These are phyloP conservation scores for Drosophila funebris DNA, from an alignment of 1,140 invertebrate genomes.

Conservation along the genomic window DNA sequence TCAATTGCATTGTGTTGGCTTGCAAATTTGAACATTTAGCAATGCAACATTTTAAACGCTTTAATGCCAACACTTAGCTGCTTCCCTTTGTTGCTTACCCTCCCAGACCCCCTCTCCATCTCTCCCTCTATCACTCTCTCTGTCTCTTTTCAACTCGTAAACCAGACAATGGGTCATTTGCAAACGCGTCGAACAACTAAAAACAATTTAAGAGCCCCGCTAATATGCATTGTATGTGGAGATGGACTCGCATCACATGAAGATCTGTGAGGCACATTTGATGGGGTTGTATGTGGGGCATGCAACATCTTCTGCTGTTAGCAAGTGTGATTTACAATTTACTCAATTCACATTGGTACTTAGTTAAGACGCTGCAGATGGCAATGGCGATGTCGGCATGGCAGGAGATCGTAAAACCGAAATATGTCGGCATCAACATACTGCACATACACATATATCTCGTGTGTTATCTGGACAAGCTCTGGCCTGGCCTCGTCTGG, in stretches of 20 bases:
- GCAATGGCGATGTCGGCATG: conserved; percentile 7
- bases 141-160: not conserved
- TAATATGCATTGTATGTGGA: conserved; percentile 67
- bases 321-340: conserved; percentile 74
- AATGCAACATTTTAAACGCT: conserved; percentile 67
- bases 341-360: conserved; percentile 53
- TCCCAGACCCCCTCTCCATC: not conserved
- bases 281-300: conserved; percentile 8
- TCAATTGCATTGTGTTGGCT: conserved; percentile 1
- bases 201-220: conserved; percentile 72
- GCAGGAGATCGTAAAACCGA: conserved; percentile 64
- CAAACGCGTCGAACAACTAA: conserved; percentile 72
- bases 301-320: conserved; percentile 23
- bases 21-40: conserved; percentile 52
- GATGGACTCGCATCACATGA: conserved; percentile 10
- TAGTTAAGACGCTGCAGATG: conserved; percentile 1
- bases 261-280: not conserved
- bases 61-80: conserved; percentile 57
- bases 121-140: no score
- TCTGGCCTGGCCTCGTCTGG: conserved; percentile 20
- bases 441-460: conserved; percentile 6
- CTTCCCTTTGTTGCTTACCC: not conserved
- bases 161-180: conserved; percentile 73
- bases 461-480: conserved; percentile 18
- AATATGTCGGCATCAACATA: conserved; percentile 62